phyloP scores from a whole-genome alignment of 1,140 invertebrate genomes.

The Antheraea mylitta region DNA sequence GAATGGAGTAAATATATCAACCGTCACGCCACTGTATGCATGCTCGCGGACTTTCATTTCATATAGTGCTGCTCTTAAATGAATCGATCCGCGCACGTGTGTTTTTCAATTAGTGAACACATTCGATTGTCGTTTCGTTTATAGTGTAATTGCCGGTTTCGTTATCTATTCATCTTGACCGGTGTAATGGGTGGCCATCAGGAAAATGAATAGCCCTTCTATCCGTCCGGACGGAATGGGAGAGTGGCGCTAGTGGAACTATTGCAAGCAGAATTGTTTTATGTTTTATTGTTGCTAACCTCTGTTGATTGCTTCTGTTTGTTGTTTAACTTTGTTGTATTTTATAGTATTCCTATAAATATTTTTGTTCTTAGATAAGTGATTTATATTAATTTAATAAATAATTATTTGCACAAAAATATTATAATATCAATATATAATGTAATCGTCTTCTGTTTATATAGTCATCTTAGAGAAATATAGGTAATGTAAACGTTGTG shows the following conservation, averaged over 20 bases:
- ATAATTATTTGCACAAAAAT: neutral
- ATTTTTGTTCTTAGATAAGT: too few species aligned
- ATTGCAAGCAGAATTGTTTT: constrained; percentile 54
- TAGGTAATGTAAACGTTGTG: too few species aligned
- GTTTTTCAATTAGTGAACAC: constrained; percentile 76
- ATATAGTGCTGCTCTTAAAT: constrained; percentile 69
- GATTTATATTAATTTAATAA: too few species aligned
- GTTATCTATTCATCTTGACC: constrained; percentile 75
- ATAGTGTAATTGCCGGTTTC: constrained; percentile 72
- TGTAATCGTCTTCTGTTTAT: too few species aligned
- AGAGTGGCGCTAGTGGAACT: constrained; percentile 44
- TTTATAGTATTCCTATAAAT: neutral
- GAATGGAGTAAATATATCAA: constrained; percentile 69
- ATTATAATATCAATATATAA: too few species aligned
- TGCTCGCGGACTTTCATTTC: constrained; percentile 58
- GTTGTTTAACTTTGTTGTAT: neutral
- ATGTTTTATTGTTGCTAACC: constrained; percentile 36
- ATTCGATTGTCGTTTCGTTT: constrained; percentile 74
- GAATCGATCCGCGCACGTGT: constrained; percentile 56
- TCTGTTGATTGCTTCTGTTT: neutral
- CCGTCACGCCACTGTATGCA: constrained; percentile 49
- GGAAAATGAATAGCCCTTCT: constrained; percentile 60
- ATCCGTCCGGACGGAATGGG: constrained; percentile 45
- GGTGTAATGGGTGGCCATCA: constrained; percentile 70
- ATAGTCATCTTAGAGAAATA: too few species aligned